Evolutionary conservation across 2,888 invertebrate genomes (phyloP).

Genomic region (Acrocyrtus sp.): DNA sequence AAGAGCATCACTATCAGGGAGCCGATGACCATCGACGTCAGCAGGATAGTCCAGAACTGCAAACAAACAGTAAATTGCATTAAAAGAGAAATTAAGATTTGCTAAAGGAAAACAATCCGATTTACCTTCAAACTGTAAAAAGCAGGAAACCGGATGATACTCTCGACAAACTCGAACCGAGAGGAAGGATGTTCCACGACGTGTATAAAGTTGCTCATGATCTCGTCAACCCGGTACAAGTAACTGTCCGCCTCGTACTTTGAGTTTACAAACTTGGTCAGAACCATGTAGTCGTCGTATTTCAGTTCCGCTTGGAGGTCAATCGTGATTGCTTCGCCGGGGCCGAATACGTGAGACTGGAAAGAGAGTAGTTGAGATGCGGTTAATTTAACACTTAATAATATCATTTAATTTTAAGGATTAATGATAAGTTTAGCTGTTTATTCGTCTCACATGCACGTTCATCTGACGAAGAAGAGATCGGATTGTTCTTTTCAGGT

Average conservation of each 20-base stretch:
- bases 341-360: constrained; percentile 60
- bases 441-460: constrained; percentile 57
- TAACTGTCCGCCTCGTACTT: constrained; percentile 38
- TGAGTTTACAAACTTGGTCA: constrained; percentile 54
- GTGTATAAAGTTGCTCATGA: constrained; percentile 58
- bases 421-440: too few species aligned
- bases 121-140: constrained; percentile 52
- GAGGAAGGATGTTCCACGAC: constrained; percentile 48
- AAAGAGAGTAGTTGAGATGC: too few species aligned
- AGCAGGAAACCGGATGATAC: constrained; percentile 30
- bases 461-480: constrained; percentile 60
- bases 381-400: neutral
- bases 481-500: constrained; percentile 56
- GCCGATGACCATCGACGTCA: constrained; percentile 38
- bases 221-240: constrained; percentile 54
- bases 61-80: constrained; percentile 1
- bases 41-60: constrained; percentile 54
- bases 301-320: constrained; percentile 62
- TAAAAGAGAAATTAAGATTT: neutral
- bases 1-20: constrained; percentile 44
- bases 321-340: constrained; percentile 62
- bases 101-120: neutral
- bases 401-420: too few species aligned
- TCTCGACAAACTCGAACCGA: constrained; percentile 35
- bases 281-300: constrained; percentile 55